phyloP scores from a whole-genome alignment of 2,113 vertebrate species.

The Hemibagrus wyckioides region DNA sequence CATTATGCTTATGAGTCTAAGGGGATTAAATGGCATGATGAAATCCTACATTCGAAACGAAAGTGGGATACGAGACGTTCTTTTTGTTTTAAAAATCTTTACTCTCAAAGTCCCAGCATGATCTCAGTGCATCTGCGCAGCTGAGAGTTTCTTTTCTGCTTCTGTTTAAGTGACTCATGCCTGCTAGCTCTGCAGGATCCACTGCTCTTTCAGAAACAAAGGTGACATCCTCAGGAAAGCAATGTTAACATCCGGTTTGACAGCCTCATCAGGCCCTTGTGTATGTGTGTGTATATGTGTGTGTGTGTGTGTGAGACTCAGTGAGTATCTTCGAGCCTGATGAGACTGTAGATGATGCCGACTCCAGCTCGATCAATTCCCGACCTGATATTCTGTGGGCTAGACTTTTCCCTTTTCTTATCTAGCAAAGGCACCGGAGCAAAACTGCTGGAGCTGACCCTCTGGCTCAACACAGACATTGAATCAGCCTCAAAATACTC shows the following conservation, averaged over 20 bases:
- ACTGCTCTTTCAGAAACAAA: slow-evolving; percentile 42
- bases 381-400: slow-evolving; percentile 56
- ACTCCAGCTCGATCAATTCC: slow-evolving; percentile 64
- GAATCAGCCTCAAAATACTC: slow-evolving; percentile 30
- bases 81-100: slow-evolving; percentile 12
- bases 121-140: not conserved
- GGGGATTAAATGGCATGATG: not conserved
- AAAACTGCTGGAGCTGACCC: slow-evolving; percentile 35
- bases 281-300: slow-evolving; percentile 4
- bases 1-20: not conserved
- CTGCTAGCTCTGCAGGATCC: slow-evolving; percentile 33
- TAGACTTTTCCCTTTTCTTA: slow-evolving; percentile 63
- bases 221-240: slow-evolving; percentile 55
- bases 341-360: slow-evolving; percentile 72
- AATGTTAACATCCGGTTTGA: slow-evolving; percentile 36
- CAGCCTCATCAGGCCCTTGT: slow-evolving; percentile 4
- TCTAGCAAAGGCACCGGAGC: slow-evolving; percentile 57
- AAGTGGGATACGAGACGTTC: not conserved
- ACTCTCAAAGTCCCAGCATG: slow-evolving; percentile 3
- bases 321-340: slow-evolving; percentile 58
- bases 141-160: not conserved
- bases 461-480: slow-evolving; percentile 41
- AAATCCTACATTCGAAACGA: not conserved
- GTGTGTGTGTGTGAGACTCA: slow-evolving; percentile 15
- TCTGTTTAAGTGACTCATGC: slow-evolving; percentile 12